Percentiles rank a stretch among this genome's conserved stretches.
Evolutionary conservation across 2,888 invertebrate species (phyloP).

Genomic region (Brachyopa scutellaris): DNA sequence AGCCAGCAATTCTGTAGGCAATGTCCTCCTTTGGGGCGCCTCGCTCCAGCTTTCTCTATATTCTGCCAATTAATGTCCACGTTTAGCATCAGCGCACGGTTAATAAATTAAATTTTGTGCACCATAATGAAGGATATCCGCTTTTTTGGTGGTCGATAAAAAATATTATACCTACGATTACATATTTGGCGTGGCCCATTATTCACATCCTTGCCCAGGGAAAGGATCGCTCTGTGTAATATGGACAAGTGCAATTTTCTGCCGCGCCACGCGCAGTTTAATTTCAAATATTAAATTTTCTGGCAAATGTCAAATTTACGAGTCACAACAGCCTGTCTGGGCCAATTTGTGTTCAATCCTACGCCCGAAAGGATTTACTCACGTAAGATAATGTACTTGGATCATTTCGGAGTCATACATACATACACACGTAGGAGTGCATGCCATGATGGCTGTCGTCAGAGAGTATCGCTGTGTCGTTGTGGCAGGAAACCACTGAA

Average conservation of each 20-base stretch:
- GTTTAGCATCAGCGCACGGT: constrained; percentile 32
- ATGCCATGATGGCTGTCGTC: constrained; percentile 34
- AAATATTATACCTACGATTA: constrained; percentile 3
- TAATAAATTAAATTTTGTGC: constrained; percentile 63
- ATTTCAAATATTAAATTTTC: constrained; percentile 62
- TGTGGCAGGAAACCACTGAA: constrained; percentile 42
- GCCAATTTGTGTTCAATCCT: constrained; percentile 60
- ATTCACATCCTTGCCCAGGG: constrained; percentile 57
- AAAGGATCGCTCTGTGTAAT: too few relatives aligned
- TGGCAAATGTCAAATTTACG: constrained; percentile 51
- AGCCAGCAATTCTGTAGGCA: constrained; percentile 43
- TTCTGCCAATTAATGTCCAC: constrained; percentile 56
- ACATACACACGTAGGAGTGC: too few relatives aligned
- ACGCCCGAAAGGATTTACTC: constrained; percentile 57
- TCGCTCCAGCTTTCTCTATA: constrained; percentile 3
- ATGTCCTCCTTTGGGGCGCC: neutral
- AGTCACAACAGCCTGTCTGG: constrained; percentile 64
- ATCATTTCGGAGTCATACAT: constrained; percentile 33
- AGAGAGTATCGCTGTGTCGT: constrained; percentile 33
- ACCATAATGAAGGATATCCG: constrained; percentile 66
- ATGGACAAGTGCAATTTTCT: too few relatives aligned
- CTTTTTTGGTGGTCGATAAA: constrained; percentile 54
- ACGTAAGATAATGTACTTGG: constrained; percentile 65
- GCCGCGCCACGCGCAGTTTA: constrained; percentile 34
- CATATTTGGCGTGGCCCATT: constrained; percentile 15